Conservation (phyloP, 2,113 vertebrate species). For the Eurystomus gularis region DNA sequence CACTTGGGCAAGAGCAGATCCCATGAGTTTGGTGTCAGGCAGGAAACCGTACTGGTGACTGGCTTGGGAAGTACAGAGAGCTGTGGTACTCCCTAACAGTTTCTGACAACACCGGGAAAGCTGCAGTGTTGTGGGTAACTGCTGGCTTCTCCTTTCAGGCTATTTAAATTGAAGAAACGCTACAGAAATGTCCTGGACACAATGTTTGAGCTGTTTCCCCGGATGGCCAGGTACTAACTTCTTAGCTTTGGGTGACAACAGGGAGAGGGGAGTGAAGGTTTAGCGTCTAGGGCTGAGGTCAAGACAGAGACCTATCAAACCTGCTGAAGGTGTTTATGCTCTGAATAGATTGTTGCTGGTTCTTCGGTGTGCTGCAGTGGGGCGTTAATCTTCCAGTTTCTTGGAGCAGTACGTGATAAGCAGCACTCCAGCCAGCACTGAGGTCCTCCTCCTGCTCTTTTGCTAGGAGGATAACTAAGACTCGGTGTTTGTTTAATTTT, state of each 20-base stretch:
- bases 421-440: background rate
- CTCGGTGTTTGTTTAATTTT: background rate
- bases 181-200: slow-evolving; percentile 97
- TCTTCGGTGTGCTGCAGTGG: background rate
- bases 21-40: background rate
- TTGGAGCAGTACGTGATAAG: background rate
- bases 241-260: background rate
- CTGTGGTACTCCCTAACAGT: background rate
- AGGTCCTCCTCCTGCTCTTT: background rate
- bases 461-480: background rate
- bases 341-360: background rate
- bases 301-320: background rate
- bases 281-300: background rate
- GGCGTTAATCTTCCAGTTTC: background rate
- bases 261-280: background rate
- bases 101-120: accelerated
- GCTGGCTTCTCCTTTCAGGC: slow-evolving; percentile 65
- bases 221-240: slow-evolving; percentile 89
- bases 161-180: slow-evolving; percentile 94
- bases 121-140: background rate
- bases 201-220: slow-evolving; percentile 95
- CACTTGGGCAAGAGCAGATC: background rate
- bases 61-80: background rate
- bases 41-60: background rate
- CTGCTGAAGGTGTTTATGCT: background rate